Percentiles rank a stretch among this genome's conserved stretches.
phyloP scores from a whole-genome alignment of 2,888 invertebrate species.

The Eilema griseolum region DNA sequence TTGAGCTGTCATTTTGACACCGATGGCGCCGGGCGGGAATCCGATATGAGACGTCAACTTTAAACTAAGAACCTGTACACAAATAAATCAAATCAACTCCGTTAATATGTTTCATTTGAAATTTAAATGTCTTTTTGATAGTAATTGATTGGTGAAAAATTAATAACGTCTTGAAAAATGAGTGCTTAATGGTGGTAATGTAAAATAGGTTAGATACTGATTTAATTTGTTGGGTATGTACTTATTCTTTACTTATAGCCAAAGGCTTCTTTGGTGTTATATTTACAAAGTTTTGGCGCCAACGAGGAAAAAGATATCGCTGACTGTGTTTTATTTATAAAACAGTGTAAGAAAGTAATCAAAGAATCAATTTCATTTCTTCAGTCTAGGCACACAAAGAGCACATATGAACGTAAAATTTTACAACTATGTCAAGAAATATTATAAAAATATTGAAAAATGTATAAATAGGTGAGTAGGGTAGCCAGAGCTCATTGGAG shows the following conservation, averaged over 20 bases:
- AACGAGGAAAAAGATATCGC: too few relatives aligned
- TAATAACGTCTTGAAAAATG: neutral
- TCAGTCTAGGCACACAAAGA: too few relatives aligned
- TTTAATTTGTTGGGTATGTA: neutral
- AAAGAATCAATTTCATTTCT: too few relatives aligned
- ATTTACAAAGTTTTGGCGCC: too few relatives aligned
- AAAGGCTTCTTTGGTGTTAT: neutral
- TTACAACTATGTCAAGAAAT: too few relatives aligned
- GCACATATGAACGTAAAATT: too few relatives aligned
- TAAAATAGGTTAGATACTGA: neutral
- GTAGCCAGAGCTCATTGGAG: too few relatives aligned
- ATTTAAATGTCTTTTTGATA: slow-evolving; percentile 36
- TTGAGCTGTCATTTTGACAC: slow-evolving; percentile 79
- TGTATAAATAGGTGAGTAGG: too few relatives aligned
- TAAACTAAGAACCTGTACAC: slow-evolving; percentile 76
- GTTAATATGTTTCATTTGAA: slow-evolving; percentile 37
- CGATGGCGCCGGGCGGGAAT: slow-evolving; percentile 77
- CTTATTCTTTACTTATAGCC: neutral
- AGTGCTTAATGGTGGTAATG: neutral
- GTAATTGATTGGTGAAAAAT: slow-evolving; percentile 44
- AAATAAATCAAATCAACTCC: slow-evolving; percentile 52
- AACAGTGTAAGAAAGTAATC: too few relatives aligned
- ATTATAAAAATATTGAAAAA: too few relatives aligned
- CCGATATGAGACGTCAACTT: slow-evolving; percentile 68
- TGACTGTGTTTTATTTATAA: too few relatives aligned